Conservation (phyloP, 2,888 invertebrate genomes). For the Brachylomia viminalis region DNA sequence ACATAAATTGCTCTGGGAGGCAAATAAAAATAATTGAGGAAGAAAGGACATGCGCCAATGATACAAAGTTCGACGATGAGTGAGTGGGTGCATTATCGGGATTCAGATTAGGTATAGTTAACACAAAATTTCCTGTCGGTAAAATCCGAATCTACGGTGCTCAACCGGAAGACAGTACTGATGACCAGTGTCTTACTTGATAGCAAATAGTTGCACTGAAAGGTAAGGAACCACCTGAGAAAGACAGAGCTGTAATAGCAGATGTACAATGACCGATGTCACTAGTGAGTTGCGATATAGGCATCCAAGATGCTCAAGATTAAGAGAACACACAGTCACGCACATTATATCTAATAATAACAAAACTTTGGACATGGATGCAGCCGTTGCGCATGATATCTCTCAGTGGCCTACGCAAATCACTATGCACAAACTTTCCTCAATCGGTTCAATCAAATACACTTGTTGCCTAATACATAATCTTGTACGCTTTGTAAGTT, state of each 20-base stretch:
- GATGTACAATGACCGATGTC: constrained; percentile 1
- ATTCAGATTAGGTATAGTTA: constrained; percentile 9
- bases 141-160: not conserved
- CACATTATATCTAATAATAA: not conserved
- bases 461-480: constrained; percentile 65
- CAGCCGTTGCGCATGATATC: not conserved
- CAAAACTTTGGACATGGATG: constrained; percentile 5
- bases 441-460: constrained; percentile 48
- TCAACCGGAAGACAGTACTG: not conserved
- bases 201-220: not conserved
- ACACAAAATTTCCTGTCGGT: not conserved
- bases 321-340: constrained; percentile 8
- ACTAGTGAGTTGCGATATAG: not conserved
- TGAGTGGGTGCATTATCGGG: not conserved
- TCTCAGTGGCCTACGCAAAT: constrained; percentile 8
- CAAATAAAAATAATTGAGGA: not conserved
- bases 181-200: not conserved
- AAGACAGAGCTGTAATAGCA: not conserved
- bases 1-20: not conserved
- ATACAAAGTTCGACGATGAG: not conserved
- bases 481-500: constrained; percentile 69
- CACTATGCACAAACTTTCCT: constrained; percentile 44
- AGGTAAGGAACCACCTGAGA: too few relatives aligned
- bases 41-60: not conserved
- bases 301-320: constrained; percentile 16